Base-by-base conservation (phyloP, 1,140 invertebrate species). In the Papilio polytes region DNA sequence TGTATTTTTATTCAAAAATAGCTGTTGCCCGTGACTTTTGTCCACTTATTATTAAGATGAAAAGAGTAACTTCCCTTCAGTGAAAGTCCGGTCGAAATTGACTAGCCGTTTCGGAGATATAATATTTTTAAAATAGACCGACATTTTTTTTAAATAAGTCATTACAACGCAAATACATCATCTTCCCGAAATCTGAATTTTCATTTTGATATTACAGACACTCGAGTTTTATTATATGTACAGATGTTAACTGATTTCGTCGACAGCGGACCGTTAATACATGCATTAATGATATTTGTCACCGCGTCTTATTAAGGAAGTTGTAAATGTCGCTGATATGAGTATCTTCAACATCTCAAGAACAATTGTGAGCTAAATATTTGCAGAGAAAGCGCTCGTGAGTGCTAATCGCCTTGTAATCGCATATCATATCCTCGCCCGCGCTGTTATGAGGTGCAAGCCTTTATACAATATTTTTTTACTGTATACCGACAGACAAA, bases 381-480 rank as follows among this genome's bases (percentile, higher is more conserved):
- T 70, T 70, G 10, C 63, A 31, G 63, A 70, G 63, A 70, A 70
- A 70, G 63, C 59, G 59, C 59, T 18, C 56, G n/a, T 31, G 59
- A 66, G 22, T 66, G 63, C 63, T 70, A 70, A 70, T 70, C 63
- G 63, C 26, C 63, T 70, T 70, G 63, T 70, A 70, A 70, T 70
- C 63, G 26, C 63, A 36, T 31, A 70, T 70, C 26, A 70, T 70
- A 66, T 66, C 63, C 63, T 31, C 3, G 31, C 63, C 7, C 36
- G 22, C 63, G 13, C 63, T 70, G 22, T 70, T 31, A 12, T 36
- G 63, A 66, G 1, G 63, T 63, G 10, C 26, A 31, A 31, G 63
- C 63, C 26, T 70, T 70, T 20, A n/a, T 56, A 56, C 18, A 9
- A n/a, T 56, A 20, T 20, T 56, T 18, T 6, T 56, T 8, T 56